Evolutionary conservation across 2,888 invertebrate genomes (phyloP).

Genomic region (Gastracanthus pulcherrimus): DNA sequence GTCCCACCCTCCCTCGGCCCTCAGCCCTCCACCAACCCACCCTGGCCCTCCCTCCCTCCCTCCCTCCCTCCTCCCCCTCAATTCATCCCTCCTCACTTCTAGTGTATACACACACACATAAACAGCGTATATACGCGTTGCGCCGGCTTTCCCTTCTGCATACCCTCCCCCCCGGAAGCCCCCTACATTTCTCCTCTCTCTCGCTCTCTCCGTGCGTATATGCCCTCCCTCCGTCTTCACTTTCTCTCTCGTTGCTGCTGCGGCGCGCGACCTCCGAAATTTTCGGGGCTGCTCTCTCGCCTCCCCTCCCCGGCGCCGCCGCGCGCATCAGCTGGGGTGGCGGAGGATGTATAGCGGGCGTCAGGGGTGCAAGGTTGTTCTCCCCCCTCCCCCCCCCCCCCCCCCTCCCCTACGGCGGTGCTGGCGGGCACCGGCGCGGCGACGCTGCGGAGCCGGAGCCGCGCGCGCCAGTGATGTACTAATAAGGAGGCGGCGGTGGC

Average conservation of each 20-base stretch:
- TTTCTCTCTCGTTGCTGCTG: conserved; percentile 29
- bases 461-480: conserved; percentile 65
- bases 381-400: conserved; percentile 63
- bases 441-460: neutral
- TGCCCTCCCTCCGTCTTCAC: no score
- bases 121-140: conserved; percentile 35
- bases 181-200: neutral
- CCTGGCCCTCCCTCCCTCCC: conserved; percentile 43
- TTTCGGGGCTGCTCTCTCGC: conserved; percentile 62
- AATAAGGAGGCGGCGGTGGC: conserved; percentile 17
- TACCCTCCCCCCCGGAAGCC: conserved; percentile 52
- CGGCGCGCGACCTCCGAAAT: conserved; percentile 66
- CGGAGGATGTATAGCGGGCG: conserved; percentile 48
- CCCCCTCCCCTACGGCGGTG: neutral
- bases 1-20: conserved; percentile 39
- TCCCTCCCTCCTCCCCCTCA: conserved; percentile 5
- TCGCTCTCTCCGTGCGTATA: conserved; percentile 42
- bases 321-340: conserved; percentile 53
- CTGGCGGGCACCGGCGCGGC: no score
- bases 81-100: conserved; percentile 11
- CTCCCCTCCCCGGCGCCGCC: conserved; percentile 60
- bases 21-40: conserved; percentile 33
- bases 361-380: conserved; percentile 71
- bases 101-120: neutral
- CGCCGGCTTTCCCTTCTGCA: conserved; percentile 59